Percentiles rank a stretch among this genome's conserved stretches.
These are phyloP conservation scores for Philopedon plagiatum DNA, from an alignment of 2,888 invertebrate species.

Conservation along the genomic window DNA sequence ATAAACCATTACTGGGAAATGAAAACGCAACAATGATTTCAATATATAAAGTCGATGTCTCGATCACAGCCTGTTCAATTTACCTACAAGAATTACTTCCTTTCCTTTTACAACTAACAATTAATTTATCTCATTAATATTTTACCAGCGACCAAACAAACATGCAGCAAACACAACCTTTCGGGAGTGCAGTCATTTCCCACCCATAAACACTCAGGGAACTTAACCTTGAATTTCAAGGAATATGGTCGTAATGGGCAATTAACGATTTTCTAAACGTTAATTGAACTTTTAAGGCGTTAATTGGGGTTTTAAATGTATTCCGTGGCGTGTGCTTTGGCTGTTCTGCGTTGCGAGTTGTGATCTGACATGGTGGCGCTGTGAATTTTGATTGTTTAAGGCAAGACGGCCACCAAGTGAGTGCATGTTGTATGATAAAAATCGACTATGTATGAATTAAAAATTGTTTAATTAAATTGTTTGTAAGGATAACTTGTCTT, in stretches of 20 bases:
- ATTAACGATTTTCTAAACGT: slow-evolving; percentile 54
- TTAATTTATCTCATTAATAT: slow-evolving; percentile 38
- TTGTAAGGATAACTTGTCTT: too few relatives aligned
- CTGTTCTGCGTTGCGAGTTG: slow-evolving; percentile 26
- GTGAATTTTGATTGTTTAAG: slow-evolving; percentile 25
- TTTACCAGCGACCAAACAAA: slow-evolving; percentile 22
- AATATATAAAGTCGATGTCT: too few relatives aligned
- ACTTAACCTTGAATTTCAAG: slow-evolving; percentile 44
- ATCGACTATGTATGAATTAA: background rate
- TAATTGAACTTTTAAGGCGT: slow-evolving; percentile 54
- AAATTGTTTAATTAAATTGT: background rate
- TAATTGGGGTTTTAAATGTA: slow-evolving; percentile 59
- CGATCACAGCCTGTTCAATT: too few relatives aligned
- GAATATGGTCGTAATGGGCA: slow-evolving; percentile 59
- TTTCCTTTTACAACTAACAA: background rate
- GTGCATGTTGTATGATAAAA: slow-evolving; percentile 6
- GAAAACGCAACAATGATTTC: too few relatives aligned
- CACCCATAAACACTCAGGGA: slow-evolving; percentile 43
- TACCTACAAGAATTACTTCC: background rate
- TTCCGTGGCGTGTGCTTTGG: slow-evolving; percentile 55
- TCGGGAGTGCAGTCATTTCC: slow-evolving; percentile 36
- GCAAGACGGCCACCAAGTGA: slow-evolving; percentile 11
- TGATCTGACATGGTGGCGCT: slow-evolving; percentile 12
- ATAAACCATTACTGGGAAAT: too few relatives aligned
- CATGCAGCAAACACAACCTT: slow-evolving; percentile 38